Base-by-base conservation (phyloP, 2,113 vertebrate genomes). In the Meleagris gallopavo region DNA sequence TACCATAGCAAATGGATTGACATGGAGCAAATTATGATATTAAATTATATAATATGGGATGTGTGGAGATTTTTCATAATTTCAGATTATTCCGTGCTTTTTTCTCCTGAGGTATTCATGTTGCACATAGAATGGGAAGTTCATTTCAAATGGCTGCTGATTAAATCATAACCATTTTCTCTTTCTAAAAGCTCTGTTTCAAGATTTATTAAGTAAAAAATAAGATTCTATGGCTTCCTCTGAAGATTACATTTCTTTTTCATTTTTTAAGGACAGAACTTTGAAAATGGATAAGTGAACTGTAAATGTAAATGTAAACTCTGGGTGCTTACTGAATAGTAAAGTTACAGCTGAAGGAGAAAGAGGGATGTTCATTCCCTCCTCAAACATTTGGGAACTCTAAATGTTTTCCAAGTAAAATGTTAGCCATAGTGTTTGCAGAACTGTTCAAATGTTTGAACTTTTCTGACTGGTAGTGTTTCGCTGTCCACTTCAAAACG, bases 131-230 rank as follows among this genome's bases (percentile, higher is more conserved):
- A 80, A 36, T 46, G 17, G 73, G 50, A 77, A 38, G 19, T 43
- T 80, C 2, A 66, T 95, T 93, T 91, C 38, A 87, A 75, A 86
- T 69, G 40, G 38, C 41, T 86, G 65, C 43, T 73, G 62, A 90
- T 90, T 91, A 91, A 90, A 90, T 66, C 76, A 57, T 86, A 83
- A 89, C 70, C 29, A 52, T 78, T 40, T 89, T 54, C 40, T 90
- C 21, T 76, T 94, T 94, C 64, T 67, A 72, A 89, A 88, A 89
- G 50, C 20, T 65, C 60, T 80, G 43, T 69, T 95, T 89, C 2
- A 80, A 77, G 45, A 83, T 80, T 89, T 95, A 80, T 66, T 87
- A 34, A 86, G 85, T 64, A 86, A 95, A 94, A 80, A 82, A 48
- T 55, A 43, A 60, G 32, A 83, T 52, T 88, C 46, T 69, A 74